Evolutionary conservation across 2,113 vertebrate genomes (phyloP), one percentile per base, ranked within the genome.

Genomic region (Girardinichthys multiradiatus): DNA sequence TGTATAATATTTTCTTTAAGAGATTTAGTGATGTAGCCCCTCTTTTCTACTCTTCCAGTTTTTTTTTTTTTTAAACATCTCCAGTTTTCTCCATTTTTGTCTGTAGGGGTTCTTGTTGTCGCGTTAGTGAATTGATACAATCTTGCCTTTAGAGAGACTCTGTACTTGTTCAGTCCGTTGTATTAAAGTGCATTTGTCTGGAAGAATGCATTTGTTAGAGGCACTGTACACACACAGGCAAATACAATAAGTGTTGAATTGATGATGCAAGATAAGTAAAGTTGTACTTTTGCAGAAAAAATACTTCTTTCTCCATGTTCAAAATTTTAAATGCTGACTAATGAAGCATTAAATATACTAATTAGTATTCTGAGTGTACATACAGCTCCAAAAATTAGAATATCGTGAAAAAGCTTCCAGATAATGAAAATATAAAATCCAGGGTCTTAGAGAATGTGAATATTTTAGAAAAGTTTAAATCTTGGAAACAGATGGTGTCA

Each of bases 101-200:
- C 73, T 30, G 10, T 12, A 79, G 69, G 68, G 59, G 67, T 51
- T 64, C 64, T 60, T 63, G 42, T 54, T 13, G 13, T 76, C 29
- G 27, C 1, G 2, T 30, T 82, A 24, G 26, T 71, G 39, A 54
- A 6, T n/a, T 71, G 58, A 58, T 68, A 31, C 19, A 60, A 21
- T 81, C 79, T 84, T 62, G 78, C 78, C 76, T 39, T 39, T 28
- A 74, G 70, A 74, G 59, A 64, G 57, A 68, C 64, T 75, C 58
- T 64, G 15, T 71, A 27, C 64, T n/a, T 15, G n/a, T 66, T 31
- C 30, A 30, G 24, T 64, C 35, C 70, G 63, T 75, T 72, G 60
- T 59, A 66, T 66, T 37, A 37, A 14, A 33, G 28, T 64, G n/a
- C 3, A 33, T 73, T 62, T 67, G 57, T 70, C 42, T 59, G 54